Base-by-base conservation (phyloP, 2,888 invertebrate genomes). In the Neoscelio sp. region DNA sequence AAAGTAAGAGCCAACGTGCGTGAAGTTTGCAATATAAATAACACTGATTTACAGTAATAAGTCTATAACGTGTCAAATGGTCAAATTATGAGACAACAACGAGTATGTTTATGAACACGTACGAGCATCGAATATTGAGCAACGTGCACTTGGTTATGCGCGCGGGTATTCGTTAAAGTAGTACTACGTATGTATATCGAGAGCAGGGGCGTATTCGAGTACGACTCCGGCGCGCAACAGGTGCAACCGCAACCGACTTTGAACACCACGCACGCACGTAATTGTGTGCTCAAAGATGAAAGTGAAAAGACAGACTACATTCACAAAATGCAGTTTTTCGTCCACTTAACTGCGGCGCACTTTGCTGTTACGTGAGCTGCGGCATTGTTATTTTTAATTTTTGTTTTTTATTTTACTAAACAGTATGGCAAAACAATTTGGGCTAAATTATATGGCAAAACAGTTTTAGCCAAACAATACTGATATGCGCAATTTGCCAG, bases 51-150 rank as follows among this genome's bases (percentile, higher is more conserved):
- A 60, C 60, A 67, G 60, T 60, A 60, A 68, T 68, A 40, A 44
- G 75, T 33, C 62, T 10, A 46, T 67, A 67, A 67, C 3, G 67
- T 58, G 75, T 67, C 67, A 54, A 58, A 65, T 62, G 10, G 26
- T 54, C 54, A 62, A 67, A 38, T 76, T 68, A 76, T 54, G 60
- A 54, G 68, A 76, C 62, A 35, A 38, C 26, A 18, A 28, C 38
- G 26, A 52, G 38, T 33, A 50, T 62, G 48, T 76, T 78, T 78
- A 73, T 54, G 71, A 64, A 71, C 77, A 77, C 73, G 74, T 65
- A 81, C 70, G 48, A 65, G 74, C 50, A 54, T 65, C 46, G 70
- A 82, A 81, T 80, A 81, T 88, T 88, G 85, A 86, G 88, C 85
- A 88, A 85, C 82, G 85, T 83, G 85, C 87, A 83, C 58, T 58